Evolutionary conservation across 2,888 invertebrate species (phyloP).

Genomic region (Rhingia rostrata): DNA sequence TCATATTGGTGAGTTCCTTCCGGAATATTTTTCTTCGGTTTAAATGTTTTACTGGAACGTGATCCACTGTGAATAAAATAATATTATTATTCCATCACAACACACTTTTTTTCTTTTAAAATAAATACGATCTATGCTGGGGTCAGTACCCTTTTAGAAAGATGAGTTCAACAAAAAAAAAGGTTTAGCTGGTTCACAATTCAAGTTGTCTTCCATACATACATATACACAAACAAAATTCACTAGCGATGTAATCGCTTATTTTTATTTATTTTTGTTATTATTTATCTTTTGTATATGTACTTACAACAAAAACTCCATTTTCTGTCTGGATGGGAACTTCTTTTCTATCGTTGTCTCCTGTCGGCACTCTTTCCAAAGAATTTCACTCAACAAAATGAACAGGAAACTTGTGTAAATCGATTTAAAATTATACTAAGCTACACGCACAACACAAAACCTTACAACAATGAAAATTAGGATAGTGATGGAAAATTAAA

Average conservation of each 20-base stretch:
- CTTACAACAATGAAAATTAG: background rate
- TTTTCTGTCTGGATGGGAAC: conserved; percentile 75
- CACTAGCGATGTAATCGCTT: conserved; percentile 34
- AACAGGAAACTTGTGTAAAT: conserved; percentile 42
- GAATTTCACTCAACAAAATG: conserved; percentile 39
- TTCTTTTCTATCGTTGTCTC: conserved; percentile 52
- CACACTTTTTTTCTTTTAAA: background rate
- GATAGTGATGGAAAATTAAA: conserved; percentile 29
- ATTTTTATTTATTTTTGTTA: conserved; percentile 23
- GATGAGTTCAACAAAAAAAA: conserved; percentile 19
- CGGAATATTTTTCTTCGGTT: conserved; percentile 99
- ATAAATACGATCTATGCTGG: conserved; percentile 30
- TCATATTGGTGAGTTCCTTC: conserved; percentile 99
- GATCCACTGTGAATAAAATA: conserved; percentile 78
- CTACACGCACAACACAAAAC: conserved; percentile 15
- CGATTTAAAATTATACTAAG: conserved; percentile 12
- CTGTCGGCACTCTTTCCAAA: conserved; percentile 49
- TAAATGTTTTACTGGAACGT: conserved; percentile 98
- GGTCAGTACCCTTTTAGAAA: conserved; percentile 46
- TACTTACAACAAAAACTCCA: conserved; percentile 81
- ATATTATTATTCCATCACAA: background rate
- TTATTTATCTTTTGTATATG: conserved; percentile 8
- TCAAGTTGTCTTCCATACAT: background rate
- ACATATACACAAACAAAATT: background rate
- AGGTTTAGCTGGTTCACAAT: conserved; percentile 11